Base-by-base conservation (phyloP, 2,113 vertebrate genomes). In the Xiphophorus maculatus region DNA sequence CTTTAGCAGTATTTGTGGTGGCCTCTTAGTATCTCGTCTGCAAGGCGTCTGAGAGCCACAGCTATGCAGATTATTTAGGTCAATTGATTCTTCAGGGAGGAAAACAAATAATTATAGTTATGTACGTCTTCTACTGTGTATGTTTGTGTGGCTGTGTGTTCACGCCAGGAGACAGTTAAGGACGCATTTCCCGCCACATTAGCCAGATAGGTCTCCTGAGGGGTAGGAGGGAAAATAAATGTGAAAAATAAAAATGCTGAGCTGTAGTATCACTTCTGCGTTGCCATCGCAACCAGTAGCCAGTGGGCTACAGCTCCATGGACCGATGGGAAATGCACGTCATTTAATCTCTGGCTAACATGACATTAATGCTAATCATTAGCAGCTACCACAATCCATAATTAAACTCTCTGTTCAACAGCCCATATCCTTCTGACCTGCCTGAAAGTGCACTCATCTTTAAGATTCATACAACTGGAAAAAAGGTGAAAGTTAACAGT, bases 171-270 rank as follows among this genome's bases (percentile, higher is more conserved):
- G 76, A 81, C 67, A 63, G 88, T 85, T 91, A 92, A 92, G 87
- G 83, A 81, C 88, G 84, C 81, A 87, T 93, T 93, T 93, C 86
- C 82, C 66, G 79, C 90, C 87, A 93, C 91, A 93, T 93, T 94
- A 93, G 87, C 67, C 85, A 82, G 84, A 89, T 87, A 79, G 79
- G 82, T 92, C 89, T 92, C 92, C 88, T 79, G 82, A 87, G 91
- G 85, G 85, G 90, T 58, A 22, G 72, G 22, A 74, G 68, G 61
- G 61, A 48, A 64, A 64, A n/a, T 37, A 40, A 29, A 6, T 91
- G 79, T 27, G 15, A 63, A 42, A 67, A 67, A 67, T 40, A 68
- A 48, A 35, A 22, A 69, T 74, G 87, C 77, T 74, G 82, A 88
- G 85, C 89, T 76, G 75, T 90, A 86, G 85, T 83, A 90, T 86